Evolutionary conservation across 2,113 vertebrate species (phyloP).

Genomic region (Synodontis membranacea): DNA sequence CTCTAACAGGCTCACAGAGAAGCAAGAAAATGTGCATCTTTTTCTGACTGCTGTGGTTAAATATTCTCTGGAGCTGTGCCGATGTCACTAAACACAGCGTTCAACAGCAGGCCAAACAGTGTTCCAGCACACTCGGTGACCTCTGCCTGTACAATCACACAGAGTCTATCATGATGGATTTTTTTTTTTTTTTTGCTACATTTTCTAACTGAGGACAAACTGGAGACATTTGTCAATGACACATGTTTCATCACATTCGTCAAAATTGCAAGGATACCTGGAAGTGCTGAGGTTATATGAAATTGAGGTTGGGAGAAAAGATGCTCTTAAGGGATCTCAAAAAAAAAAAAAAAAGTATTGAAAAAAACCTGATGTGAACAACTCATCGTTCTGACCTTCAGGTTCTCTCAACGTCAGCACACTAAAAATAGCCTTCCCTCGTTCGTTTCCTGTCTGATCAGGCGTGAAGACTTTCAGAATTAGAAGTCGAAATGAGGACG

Average conservation of each 20-base stretch:
- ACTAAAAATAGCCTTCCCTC: constrained; percentile 15
- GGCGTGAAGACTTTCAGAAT: neutral
- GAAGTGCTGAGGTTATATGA: neutral
- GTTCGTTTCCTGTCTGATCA: neutral
- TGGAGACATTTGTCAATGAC: neutral
- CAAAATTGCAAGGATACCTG: neutral
- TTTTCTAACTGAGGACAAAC: neutral
- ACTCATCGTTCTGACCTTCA: neutral
- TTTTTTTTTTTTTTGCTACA: neutral
- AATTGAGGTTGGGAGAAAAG: constrained; percentile 8
- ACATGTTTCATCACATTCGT: neutral
- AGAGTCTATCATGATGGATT: neutral
- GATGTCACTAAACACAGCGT: neutral
- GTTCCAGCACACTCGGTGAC: neutral
- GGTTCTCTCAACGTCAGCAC: neutral
- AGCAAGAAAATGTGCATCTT: neutral
- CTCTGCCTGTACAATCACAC: neutral
- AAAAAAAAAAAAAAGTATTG: neutral
- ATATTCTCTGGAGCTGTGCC: neutral
- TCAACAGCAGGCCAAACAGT: neutral
- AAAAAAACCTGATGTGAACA: neutral
- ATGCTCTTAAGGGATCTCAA: neutral
- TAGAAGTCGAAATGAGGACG: constrained; percentile 14
- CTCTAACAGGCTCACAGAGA: neutral
- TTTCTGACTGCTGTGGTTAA: neutral